These are phyloP conservation scores for Pangasius sanitwongsei DNA, from an alignment of 2,797 vertebrate genomes.

Conservation along the genomic window DNA sequence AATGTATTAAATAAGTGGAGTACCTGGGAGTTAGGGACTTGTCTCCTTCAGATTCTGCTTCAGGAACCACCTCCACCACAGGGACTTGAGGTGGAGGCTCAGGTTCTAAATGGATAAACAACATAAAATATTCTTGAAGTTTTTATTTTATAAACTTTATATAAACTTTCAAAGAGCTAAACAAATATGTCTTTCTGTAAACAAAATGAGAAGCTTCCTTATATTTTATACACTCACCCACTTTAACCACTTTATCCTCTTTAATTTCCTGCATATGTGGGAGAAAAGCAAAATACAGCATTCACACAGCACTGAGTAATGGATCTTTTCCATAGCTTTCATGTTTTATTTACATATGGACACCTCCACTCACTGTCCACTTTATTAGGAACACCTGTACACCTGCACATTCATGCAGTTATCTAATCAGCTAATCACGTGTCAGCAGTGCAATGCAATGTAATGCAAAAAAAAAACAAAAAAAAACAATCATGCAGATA, in stretches of 20 bases:
- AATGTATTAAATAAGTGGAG: too few species aligned
- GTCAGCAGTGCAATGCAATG: too few species aligned
- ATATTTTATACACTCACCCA: constrained; percentile 46
- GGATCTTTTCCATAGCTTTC: not conserved
- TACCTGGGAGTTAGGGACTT: constrained; percentile 61
- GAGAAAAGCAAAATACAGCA: constrained; percentile 18
- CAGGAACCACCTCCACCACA: constrained; percentile 54
- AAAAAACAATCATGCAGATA: too few species aligned
- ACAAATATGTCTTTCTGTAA: not conserved
- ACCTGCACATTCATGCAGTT: too few species aligned
- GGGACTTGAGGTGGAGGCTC: constrained; percentile 56
- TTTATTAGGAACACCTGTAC: too few species aligned
- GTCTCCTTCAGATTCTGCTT: constrained; percentile 51
- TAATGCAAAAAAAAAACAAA: too few species aligned
- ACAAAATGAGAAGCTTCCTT: not conserved
- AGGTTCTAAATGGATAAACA: constrained; percentile 50
- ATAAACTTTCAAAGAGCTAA: not conserved
- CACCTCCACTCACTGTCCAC: too few species aligned
- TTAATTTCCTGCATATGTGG: constrained; percentile 48
- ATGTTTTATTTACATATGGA: not conserved
- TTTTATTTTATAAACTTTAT: not conserved
- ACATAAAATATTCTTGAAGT: not conserved
- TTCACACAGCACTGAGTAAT: not conserved
- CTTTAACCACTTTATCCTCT: constrained; percentile 23
- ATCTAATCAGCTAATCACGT: too few species aligned